Conservation (phyloP, 2,888 invertebrate species). For the Crocallis elinguaria region DNA sequence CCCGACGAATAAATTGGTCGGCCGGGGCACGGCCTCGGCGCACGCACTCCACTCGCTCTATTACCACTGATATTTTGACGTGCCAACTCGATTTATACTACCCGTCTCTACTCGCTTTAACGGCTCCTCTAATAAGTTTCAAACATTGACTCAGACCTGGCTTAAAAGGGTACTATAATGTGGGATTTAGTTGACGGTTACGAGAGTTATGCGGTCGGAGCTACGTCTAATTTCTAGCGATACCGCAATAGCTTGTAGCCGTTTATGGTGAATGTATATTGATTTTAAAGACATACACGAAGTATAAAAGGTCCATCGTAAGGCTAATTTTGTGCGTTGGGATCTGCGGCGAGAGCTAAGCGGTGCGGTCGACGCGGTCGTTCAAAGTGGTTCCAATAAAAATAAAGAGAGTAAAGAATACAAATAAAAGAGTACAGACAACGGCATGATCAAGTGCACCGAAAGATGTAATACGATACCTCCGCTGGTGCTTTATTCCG, state of each 20-base stretch:
- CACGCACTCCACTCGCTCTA: constrained; percentile 70
- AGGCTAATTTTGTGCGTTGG: constrained; percentile 49
- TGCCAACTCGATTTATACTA: constrained; percentile 63
- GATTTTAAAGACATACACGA: constrained; percentile 57
- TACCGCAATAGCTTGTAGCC: constrained; percentile 39
- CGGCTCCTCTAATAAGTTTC: constrained; percentile 62
- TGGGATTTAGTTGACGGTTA: constrained; percentile 49
- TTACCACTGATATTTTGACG: constrained; percentile 74
- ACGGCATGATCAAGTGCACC: constrained; percentile 80
- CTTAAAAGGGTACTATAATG: constrained; percentile 51
- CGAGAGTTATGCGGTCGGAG: constrained; percentile 45
- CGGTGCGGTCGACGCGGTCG: constrained; percentile 70
- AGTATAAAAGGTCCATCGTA: constrained; percentile 47
- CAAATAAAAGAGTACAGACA: constrained; percentile 73
- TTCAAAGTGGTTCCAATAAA: constrained; percentile 69
- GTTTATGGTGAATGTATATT: constrained; percentile 57
- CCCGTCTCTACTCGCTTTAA: constrained; percentile 52
- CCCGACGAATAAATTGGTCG: constrained; percentile 82
- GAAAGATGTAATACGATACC: constrained; percentile 78
- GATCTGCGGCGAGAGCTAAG: constrained; percentile 64
- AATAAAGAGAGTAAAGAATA: constrained; percentile 60
- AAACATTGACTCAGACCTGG: constrained; percentile 50
- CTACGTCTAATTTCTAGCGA: constrained; percentile 39
- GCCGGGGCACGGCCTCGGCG: constrained; percentile 58
- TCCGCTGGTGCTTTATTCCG: constrained; percentile 66